Percentiles rank a stretch among this genome's conserved stretches.
phyloP scores from a whole-genome alignment of 2,888 invertebrate species.

The Homarus gammarus region DNA sequence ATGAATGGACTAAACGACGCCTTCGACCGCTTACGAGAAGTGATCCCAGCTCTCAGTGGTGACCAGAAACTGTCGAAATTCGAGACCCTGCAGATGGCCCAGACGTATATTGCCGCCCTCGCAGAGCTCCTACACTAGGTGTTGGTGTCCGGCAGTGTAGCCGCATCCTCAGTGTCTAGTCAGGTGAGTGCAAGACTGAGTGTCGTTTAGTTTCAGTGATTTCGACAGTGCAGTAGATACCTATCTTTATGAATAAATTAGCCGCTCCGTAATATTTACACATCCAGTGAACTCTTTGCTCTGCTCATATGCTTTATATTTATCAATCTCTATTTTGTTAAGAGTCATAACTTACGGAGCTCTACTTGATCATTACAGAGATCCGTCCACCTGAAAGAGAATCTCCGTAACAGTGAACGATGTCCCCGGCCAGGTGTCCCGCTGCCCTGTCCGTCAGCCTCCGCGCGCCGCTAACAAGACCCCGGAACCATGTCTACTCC shows the following conservation, averaged over 20 bases:
- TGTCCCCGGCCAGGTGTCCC: neutral
- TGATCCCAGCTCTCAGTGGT: conserved; percentile 85
- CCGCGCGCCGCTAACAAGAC: too few relatives aligned
- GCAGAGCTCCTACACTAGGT: conserved; percentile 82
- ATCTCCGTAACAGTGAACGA: neutral
- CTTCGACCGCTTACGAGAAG: conserved; percentile 86
- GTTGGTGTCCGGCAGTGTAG: neutral
- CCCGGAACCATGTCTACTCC: too few relatives aligned
- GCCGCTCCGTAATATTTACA: too few relatives aligned
- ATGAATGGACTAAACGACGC: conserved; percentile 88
- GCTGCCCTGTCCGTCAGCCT: neutral
- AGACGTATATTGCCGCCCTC: conserved; percentile 86
- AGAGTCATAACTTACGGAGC: neutral
- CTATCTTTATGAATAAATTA: neutral
- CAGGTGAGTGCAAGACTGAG: conserved; percentile 14
- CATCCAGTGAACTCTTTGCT: neutral
- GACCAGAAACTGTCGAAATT: conserved; percentile 88
- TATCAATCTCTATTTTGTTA: neutral
- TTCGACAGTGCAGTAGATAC: conserved; percentile 1
- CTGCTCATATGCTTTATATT: neutral
- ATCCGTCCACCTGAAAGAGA: neutral
- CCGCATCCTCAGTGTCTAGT: conserved; percentile 29
- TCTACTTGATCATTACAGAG: neutral
- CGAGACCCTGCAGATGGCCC: conserved; percentile 89
- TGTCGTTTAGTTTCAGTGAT: neutral